phyloP scores from a whole-genome alignment of 2,888 invertebrate genomes.

The Heliconius charithonia region DNA sequence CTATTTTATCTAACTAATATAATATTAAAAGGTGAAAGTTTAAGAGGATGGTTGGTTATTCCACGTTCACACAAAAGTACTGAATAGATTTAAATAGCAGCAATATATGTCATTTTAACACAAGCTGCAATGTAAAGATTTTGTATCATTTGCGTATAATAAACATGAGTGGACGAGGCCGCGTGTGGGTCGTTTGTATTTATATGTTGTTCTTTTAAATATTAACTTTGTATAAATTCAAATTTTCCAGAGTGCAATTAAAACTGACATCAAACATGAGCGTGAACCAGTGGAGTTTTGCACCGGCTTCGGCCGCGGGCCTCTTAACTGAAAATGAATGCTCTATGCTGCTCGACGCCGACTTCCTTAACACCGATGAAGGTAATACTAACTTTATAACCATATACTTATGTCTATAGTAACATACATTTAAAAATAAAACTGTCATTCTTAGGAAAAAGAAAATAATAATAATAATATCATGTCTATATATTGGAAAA shows the following conservation, averaged over 20 bases:
- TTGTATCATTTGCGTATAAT: no score
- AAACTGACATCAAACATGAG: slow-evolving; percentile 66
- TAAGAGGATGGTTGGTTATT: no score
- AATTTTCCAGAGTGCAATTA: slow-evolving; percentile 61
- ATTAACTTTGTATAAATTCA: slow-evolving; percentile 6
- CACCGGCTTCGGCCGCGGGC: slow-evolving; percentile 78
- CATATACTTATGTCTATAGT: background rate
- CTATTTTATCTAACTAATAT: no score
- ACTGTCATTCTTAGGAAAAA: background rate
- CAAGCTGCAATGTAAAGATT: no score
- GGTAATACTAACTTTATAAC: slow-evolving; percentile 56
- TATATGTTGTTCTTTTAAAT: background rate
- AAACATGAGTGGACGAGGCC: no score
- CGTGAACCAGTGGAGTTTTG: slow-evolving; percentile 69
- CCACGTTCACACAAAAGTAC: no score
- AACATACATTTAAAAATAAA: background rate
- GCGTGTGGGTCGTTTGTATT: background rate
- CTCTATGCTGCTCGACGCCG: slow-evolving; percentile 76
- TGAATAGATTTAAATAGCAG: no score
- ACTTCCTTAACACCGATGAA: slow-evolving; percentile 68
- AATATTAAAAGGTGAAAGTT: no score
- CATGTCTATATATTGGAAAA: background rate
- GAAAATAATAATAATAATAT: background rate
- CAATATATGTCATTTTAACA: no score
- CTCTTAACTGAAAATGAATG: slow-evolving; percentile 78